These are phyloP conservation scores for Heteromurus nitidus DNA, from an alignment of 2,888 invertebrate species.

Conservation along the genomic window DNA sequence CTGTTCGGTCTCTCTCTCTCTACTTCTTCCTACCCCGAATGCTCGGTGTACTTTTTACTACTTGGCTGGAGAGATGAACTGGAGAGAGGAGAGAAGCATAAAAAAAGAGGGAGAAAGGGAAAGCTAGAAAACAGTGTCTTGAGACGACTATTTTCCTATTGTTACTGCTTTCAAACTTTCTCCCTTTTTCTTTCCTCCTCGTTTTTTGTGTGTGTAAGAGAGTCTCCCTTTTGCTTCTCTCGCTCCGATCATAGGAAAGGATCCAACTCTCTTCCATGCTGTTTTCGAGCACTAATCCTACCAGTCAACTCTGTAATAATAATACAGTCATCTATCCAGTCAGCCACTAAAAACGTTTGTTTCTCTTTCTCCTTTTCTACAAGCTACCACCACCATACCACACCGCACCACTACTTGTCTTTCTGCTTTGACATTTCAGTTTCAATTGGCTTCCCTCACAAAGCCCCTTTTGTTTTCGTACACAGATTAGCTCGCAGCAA, in stretches of 20 bases:
- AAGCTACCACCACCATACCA: conserved; percentile 18
- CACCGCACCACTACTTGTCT: conserved; percentile 9
- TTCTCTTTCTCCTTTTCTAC: conserved; percentile 37
- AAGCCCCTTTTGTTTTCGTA: conserved; percentile 51
- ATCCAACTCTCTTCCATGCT: conserved; percentile 54
- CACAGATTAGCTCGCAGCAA: conserved; percentile 46
- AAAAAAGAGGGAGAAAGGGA: conserved; percentile 29
- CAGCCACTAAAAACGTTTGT: conserved; percentile 61
- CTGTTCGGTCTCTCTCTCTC: conserved; percentile 13
- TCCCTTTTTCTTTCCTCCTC: neutral
- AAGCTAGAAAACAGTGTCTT: conserved; percentile 50
- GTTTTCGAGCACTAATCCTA: conserved; percentile 58
- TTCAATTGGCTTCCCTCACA: conserved; percentile 55
- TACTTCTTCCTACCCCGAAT: neutral
- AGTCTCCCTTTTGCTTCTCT: too few species aligned
- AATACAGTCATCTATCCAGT: conserved; percentile 62
- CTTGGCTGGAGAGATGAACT: conserved; percentile 23
- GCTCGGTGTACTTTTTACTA: conserved; percentile 30
- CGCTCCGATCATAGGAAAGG: too few species aligned
- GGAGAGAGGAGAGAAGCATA: conserved; percentile 5
- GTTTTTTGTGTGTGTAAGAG: neutral
- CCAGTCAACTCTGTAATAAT: conserved; percentile 60
- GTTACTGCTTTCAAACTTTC: conserved; percentile 50
- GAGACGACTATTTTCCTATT: conserved; percentile 52
- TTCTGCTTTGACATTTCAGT: conserved; percentile 31